Conservation (phyloP, 53 echinoderm and acorn worm genomes). For the Astropecten irregularis region DNA sequence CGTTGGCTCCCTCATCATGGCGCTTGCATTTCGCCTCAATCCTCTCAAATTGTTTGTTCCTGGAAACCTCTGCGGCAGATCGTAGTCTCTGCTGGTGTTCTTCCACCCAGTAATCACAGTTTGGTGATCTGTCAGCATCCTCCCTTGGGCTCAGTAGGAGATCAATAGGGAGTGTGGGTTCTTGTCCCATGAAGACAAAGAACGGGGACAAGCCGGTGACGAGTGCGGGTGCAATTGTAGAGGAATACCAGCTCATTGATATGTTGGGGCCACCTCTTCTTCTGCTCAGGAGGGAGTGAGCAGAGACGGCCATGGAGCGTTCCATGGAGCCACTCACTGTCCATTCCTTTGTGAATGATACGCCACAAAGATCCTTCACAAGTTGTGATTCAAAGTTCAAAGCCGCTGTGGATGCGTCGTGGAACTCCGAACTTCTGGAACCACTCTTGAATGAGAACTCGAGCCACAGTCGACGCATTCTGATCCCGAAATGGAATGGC, state of each 20-base stretch:
- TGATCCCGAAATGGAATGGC: conserved; percentile 38
- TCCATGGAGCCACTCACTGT: conserved; percentile 34
- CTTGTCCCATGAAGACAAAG: conserved; percentile 21
- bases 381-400: conserved; percentile 42
- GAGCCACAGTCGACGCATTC: conserved; percentile 38
- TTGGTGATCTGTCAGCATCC: not conserved
- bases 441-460: conserved; percentile 30
- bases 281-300: conserved; percentile 20
- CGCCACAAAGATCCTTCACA: not conserved
- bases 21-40: conserved; percentile 19
- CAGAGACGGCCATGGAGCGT: conserved; percentile 16
- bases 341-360: conserved; percentile 29
- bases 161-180: conserved; percentile 26
- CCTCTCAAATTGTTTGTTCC: not conserved
- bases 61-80: not conserved
- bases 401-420: conserved; percentile 25
- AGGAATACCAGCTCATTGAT: conserved; percentile 23
- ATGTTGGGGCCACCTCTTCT: conserved; percentile 21
- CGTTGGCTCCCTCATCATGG: conserved; percentile 18
- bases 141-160: not conserved
- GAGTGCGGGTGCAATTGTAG: conserved; percentile 26
- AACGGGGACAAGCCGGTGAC: conserved; percentile 19
- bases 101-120: not conserved
- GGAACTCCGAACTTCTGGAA: conserved; percentile 58
- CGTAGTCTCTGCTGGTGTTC: conserved; percentile 6